Evolutionary conservation across 2,888 invertebrate species (phyloP), one percentile per base, ranked within the genome.

Genomic region (Patella pellucida): DNA sequence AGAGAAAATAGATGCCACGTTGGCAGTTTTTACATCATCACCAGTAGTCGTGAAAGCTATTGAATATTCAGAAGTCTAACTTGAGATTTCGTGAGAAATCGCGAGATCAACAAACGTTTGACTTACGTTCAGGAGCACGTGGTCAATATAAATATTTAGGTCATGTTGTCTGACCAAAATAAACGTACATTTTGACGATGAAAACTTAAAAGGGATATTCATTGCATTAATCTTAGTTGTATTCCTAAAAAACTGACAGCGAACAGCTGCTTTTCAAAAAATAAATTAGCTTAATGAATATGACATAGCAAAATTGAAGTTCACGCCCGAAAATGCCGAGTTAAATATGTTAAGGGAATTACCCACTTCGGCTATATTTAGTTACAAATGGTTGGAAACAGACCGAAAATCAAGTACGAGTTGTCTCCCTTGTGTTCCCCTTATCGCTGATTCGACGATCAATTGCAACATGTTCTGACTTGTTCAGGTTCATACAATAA

Each of bases 261-360:
- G 9, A 41, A 41, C 5, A 41, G 9, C 41, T 41, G 7, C 41
- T 41, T 41, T 41, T 41, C 7, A 41, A 41, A 41, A 41, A 41
- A 41, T 41, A 41, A 41, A 41, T 7, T 1, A 41, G 0, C 41
- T 41, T 41, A 41, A 41, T 41, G 41, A 41, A 41, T 50, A 52
- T 74, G 74, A 74, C 54, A 54, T 54, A 52, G 69, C 69, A 69
- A 70, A 74, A 69, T 69, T 69, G 74, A 69, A 74, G 19, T 19
- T 62, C 51, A 68, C 41, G 16, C 73, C 73, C 50, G 51, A 52
- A 69, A 54, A 31, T 27, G n/a, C 27, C 41, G 54, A 41, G 27
- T 41, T 54, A 27, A 56, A 19, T 74, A 31, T 51, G 54, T 52
- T 15, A 54, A 51, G 74, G 74, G 74, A 52, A 69, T 54, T 69